Percentiles rank a stretch among this genome's conserved stretches.
Conservation (phyloP, 2,797 vertebrate genomes). For the Cephalopachus bancanus region DNA sequence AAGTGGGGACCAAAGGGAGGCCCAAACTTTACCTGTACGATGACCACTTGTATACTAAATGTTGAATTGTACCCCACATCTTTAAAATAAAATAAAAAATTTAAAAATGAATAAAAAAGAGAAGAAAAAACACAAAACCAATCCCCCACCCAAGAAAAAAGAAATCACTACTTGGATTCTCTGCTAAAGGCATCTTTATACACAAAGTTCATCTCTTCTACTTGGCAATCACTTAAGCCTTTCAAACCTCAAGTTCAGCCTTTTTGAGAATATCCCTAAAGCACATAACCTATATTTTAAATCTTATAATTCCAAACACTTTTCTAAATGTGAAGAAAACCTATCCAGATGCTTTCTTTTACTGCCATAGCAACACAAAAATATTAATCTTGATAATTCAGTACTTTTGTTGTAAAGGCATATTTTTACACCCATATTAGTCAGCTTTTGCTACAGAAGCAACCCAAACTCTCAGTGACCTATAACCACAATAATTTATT, state of each 20-base stretch:
- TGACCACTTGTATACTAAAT: no score
- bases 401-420: neutral
- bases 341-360: slow-evolving; percentile 8
- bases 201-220: slow-evolving; percentile 38
- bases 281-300: slow-evolving; percentile 4
- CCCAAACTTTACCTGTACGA: no score
- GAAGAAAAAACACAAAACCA: no score
- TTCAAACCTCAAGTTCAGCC: slow-evolving; percentile 25
- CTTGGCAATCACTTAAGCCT: neutral
- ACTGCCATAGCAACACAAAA: neutral
- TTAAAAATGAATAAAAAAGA: no score
- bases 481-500: neutral
- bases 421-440: slow-evolving; percentile 1
- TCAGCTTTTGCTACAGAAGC: slow-evolving; percentile 36
- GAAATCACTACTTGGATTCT: neutral
- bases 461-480: neutral
- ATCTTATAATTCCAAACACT: neutral
- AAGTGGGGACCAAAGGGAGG: no score
- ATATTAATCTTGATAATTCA: slow-evolving; percentile 4
- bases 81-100: no score
- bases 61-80: no score
- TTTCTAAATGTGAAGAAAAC: slow-evolving; percentile 35
- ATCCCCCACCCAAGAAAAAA: no score
- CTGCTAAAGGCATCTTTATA: slow-evolving; percentile 22
- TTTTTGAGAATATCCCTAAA: slow-evolving; percentile 44